A percentile compares a stretch with the other conserved stretches of the same genome.
Evolutionary conservation across 2,113 vertebrate species (phyloP).

Genomic region (Lophura nycthemera): DNA sequence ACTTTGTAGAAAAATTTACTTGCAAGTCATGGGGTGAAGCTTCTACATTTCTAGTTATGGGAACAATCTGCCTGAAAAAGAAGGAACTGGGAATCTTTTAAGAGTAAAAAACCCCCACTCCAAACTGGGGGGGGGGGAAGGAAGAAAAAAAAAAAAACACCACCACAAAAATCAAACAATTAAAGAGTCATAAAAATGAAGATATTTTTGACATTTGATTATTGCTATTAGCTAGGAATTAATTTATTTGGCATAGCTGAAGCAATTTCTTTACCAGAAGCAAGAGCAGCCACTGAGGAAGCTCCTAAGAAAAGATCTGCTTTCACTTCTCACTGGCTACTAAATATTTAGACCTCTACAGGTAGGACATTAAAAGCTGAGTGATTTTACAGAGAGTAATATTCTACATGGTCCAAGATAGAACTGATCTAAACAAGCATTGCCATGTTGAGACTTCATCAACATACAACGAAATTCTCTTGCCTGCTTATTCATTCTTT

Average conservation of each 20-base stretch:
- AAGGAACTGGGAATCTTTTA: background rate
- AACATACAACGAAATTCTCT: background rate
- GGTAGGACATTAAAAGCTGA: background rate
- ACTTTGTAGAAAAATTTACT: background rate
- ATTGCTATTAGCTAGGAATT: background rate
- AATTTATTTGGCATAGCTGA: background rate
- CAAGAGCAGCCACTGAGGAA: background rate
- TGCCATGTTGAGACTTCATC: background rate
- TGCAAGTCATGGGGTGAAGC: background rate
- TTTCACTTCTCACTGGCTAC: background rate
- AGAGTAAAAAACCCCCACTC: background rate
- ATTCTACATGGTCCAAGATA: background rate
- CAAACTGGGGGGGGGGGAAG: too few species aligned
- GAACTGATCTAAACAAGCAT: background rate
- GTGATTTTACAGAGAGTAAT: background rate
- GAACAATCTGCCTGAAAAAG: background rate
- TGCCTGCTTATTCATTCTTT: background rate
- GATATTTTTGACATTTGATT: background rate
- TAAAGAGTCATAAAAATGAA: background rate
- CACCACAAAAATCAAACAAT: background rate
- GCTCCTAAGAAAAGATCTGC: background rate
- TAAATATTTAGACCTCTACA: background rate
- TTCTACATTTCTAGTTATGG: background rate
- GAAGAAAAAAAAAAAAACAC: background rate
- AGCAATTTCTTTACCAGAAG: background rate